These are phyloP conservation scores for Bombus haemorrhoidalis DNA, from an alignment of 1,140 invertebrate genomes.

Conservation along the genomic window DNA sequence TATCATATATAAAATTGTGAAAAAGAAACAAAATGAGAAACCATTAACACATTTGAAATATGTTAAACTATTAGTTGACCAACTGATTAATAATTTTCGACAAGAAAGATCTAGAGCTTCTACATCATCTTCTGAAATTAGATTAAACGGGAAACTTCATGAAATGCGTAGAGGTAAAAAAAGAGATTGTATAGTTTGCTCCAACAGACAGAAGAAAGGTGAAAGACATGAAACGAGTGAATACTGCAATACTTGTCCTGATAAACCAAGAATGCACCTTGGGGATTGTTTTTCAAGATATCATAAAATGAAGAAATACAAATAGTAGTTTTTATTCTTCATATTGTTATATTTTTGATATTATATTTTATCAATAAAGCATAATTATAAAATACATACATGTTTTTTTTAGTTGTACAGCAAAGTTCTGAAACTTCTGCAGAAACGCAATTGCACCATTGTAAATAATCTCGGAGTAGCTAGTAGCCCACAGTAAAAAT, in stretches of 20 bases:
- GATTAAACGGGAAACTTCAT: background rate
- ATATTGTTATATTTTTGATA: background rate
- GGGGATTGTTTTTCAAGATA: background rate
- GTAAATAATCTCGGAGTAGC: background rate
- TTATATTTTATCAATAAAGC: background rate
- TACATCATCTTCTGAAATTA: background rate
- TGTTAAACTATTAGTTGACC: background rate
- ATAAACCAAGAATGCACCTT: slow-evolving; percentile 2
- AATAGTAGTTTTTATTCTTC: background rate
- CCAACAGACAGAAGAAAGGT: background rate
- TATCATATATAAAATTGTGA: background rate
- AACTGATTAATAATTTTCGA: slow-evolving; percentile 1
- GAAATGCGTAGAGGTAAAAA: background rate
- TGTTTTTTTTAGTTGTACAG: too few species aligned
- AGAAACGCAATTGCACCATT: too few species aligned
- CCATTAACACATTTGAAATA: background rate
- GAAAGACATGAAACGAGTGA: background rate
- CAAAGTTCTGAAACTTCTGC: too few species aligned
- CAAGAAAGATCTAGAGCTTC: background rate
- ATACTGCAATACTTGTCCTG: background rate
- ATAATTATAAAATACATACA: too few species aligned
- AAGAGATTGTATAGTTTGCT: background rate
- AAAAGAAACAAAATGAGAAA: background rate
- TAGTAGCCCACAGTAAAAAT: background rate
- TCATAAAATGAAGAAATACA: background rate